phyloP scores from a whole-genome alignment of 1,140 invertebrate genomes.

The Octopus sinensis region DNA sequence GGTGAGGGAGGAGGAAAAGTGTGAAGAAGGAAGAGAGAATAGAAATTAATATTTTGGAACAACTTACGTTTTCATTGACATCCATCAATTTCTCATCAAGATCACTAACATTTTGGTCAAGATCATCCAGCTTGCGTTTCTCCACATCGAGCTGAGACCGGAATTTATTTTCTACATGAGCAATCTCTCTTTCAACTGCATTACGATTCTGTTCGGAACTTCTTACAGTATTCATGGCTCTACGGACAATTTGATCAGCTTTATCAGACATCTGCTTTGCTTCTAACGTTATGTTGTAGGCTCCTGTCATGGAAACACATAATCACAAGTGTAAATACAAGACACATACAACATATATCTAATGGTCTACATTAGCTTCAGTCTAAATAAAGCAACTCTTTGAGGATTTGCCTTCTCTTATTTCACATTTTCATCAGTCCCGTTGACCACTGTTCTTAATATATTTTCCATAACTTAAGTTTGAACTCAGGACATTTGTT shows the following conservation, averaged over 20 bases:
- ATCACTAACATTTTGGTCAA: conserved; percentile 64
- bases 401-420: too few species aligned
- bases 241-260: conserved; percentile 66
- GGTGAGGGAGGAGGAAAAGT: not conserved
- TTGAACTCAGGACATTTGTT: too few species aligned
- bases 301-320: conserved; percentile 60
- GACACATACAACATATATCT: too few species aligned
- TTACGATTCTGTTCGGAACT: conserved; percentile 74
- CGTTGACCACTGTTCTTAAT: too few species aligned
- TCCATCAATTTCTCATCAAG: conserved; percentile 69
- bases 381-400: too few species aligned
- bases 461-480: too few species aligned
- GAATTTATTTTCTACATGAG: conserved; percentile 67
- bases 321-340: too few species aligned
- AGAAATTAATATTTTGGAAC: not conserved
- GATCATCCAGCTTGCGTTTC: conserved; percentile 63
- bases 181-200: conserved; percentile 76
- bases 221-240: conserved; percentile 60
- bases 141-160: conserved; percentile 55
- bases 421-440: too few species aligned
- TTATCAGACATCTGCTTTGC: conserved; percentile 70
- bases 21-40: not conserved
- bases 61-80: conserved; percentile 70
- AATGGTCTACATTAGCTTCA: too few species aligned
- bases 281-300: conserved; percentile 82